Evolutionary conservation across 2,888 invertebrate species (phyloP).

Genomic region (Tiliacea citrago): DNA sequence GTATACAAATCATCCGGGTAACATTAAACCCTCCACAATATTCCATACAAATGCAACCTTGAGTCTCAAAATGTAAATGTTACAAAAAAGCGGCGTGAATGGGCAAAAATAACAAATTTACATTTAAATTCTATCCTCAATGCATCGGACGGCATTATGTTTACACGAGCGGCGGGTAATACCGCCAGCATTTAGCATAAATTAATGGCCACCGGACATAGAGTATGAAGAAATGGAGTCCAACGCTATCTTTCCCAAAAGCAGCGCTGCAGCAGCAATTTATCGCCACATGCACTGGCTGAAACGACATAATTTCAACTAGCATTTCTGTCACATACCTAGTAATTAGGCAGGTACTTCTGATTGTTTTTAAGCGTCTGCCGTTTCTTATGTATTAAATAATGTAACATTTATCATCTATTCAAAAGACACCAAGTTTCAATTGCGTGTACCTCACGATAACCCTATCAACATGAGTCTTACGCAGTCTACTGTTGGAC

Average conservation of each 20-base stretch:
- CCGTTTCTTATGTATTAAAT: not conserved
- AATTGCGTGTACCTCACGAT: not conserved
- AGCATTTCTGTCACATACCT: not conserved
- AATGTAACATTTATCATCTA: not conserved
- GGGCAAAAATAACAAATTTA: conserved; percentile 54
- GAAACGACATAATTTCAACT: not conserved
- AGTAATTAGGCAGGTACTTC: not conserved
- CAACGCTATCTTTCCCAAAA: not conserved
- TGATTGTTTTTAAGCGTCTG: not conserved
- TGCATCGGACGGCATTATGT: conserved; percentile 64
- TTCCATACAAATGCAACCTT: conserved; percentile 53
- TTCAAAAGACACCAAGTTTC: too few relatives aligned
- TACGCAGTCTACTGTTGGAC: not conserved
- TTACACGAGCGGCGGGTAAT: conserved; percentile 55
- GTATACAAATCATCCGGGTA: conserved; percentile 26
- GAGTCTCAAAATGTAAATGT: conserved; percentile 47
- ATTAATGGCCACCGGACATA: conserved; percentile 67
- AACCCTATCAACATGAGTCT: not conserved
- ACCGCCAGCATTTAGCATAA: conserved; percentile 70
- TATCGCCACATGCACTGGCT: not conserved
- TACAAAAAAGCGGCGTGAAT: conserved; percentile 47
- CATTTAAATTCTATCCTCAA: conserved; percentile 61
- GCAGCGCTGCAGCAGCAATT: not conserved
- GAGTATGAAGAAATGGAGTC: conserved; percentile 55
- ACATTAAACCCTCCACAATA: conserved; percentile 34